Base-by-base conservation (phyloP, 1,140 invertebrate genomes). In the Reticulitermes speratus region DNA sequence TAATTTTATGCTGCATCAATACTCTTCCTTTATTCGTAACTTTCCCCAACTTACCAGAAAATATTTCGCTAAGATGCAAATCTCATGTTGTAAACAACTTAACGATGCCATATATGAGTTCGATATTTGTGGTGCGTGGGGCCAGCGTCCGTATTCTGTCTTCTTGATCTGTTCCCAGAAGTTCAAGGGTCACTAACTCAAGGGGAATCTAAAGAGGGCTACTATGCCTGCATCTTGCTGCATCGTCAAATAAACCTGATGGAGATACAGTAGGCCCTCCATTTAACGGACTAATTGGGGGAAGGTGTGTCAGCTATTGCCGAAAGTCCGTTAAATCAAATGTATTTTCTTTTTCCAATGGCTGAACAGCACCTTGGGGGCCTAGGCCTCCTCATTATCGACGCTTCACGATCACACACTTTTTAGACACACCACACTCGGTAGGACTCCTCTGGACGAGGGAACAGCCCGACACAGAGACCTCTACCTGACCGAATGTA, bases 121-220 rank as follows among this genome's bases (percentile, higher is more conserved):
- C 14, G 14, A 55, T 19, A 16, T 55, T 55, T 55, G 9, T 48
- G 52, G 16, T 52, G 52, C 8, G 2, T 30, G 65, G n/a, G 14
- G n/a, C 65, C 25, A 30, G 2, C n/a, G 2, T 75, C 9, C 65
- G n/a, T 14, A 75, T 75, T 75, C 65, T 75, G 1, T 3, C n/a
- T 75, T 75, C n/a, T 75, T 2, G 1, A 11, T 30, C 65, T 30
- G 14, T 75, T 25, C 65, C n/a, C n/a, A 30, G 25, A 75, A 19
- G n/a, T 25, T 75, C 65, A 75, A 75, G n/a, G n/a, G 65, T 75
- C 65, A 75, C 65, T 75, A 75, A 75, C n/a, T 75, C 65, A 55
- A 21, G 52, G 16, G 25, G 65, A 30, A 25, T 25, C 65, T 75
- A n/a, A 75, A 3, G 25, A 30, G 7, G 25, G n/a, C 12, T 69